phyloP scores from a whole-genome alignment of 2,797 vertebrate genomes.

The Chaetophractus vellerosus region DNA sequence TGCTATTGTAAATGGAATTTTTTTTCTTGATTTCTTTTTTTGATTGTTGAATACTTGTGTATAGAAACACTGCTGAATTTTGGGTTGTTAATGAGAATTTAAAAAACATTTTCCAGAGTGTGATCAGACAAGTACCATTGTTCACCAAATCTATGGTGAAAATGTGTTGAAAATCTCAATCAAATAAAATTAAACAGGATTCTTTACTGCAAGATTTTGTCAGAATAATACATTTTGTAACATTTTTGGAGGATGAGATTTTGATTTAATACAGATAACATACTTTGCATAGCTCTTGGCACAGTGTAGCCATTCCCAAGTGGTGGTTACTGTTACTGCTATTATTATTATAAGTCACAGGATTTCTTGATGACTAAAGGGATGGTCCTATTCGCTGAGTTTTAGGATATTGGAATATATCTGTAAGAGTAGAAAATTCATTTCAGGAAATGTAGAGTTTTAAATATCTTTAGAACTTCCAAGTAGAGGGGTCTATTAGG shows the following conservation, averaged over 20 bases:
- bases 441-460: not conserved
- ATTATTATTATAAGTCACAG: not conserved
- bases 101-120: not conserved
- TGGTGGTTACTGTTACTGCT: not conserved
- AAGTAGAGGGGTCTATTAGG: not conserved
- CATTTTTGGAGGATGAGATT: not conserved
- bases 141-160: not conserved
- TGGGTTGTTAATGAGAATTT: too few relatives aligned
- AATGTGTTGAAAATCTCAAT: not conserved
- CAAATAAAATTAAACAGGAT: not conserved
- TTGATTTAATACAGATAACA: conserved; percentile 1
- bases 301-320: not conserved
- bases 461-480: conserved; percentile 9
- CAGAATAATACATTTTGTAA: not conserved
- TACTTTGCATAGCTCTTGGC: not conserved
- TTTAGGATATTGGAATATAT: conserved; percentile 29
- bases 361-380: conserved; percentile 44
- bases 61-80: too few relatives aligned
- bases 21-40: too few relatives aligned
- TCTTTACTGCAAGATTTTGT: conserved; percentile 33
- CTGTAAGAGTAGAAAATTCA: conserved; percentile 31
- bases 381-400: not conserved
- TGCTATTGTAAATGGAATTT: too few relatives aligned
- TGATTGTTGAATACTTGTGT: too few relatives aligned
- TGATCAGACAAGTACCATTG: not conserved